Base-by-base conservation (phyloP, 2,888 invertebrate genomes). In the Eristalis arbustorum region DNA sequence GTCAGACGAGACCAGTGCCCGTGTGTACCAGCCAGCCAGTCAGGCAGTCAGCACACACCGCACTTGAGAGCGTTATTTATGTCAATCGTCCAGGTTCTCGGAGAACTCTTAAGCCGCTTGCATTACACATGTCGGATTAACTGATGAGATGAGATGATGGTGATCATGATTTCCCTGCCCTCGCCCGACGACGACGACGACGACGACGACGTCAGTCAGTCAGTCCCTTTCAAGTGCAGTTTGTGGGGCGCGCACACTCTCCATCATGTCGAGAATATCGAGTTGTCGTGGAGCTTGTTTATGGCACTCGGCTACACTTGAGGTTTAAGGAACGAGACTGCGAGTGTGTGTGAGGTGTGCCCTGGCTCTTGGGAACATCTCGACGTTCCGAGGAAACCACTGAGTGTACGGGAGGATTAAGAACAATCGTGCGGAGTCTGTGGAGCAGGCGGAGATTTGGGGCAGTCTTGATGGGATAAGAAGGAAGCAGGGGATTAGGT, bases 111-210 rank as follows among this genome's bases (percentile, higher is more conserved):
- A 68, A 67, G 61, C 67, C 42, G 23, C 61, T 77, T 77, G 67
- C 62, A 61, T 77, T 82, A 73, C 67, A 81, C 62, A 77, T 82
- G 82, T 82, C 77, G 34, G 82, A 67, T 82, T 77, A 77, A 77
- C 72, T 73, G 77, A 82, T 77, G 82, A 72, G 77, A 82, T 77
- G 82, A 72, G 77, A 82, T 77, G 77, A 72, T 42, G 49, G 18
- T 49, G 49, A 59, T 59, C 59, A 25, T 59, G 59, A 25, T 18
- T 59, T 61, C 40, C 71, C 57, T 31, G n/a, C 2, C 4, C 13
- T 13, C 25, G 3, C 25, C 25, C 25, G 25, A n/a, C n/a, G n/a
- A n/a, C n/a, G n/a, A n/a, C n/a, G n/a, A n/a, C n/a, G n/a, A n/a
- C n/a, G n/a, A n/a, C n/a, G n/a, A n/a, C n/a, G n/a, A n/a, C n/a